Conservation (phyloP, 2,113 vertebrate species). For the Melozone crissalis region DNA sequence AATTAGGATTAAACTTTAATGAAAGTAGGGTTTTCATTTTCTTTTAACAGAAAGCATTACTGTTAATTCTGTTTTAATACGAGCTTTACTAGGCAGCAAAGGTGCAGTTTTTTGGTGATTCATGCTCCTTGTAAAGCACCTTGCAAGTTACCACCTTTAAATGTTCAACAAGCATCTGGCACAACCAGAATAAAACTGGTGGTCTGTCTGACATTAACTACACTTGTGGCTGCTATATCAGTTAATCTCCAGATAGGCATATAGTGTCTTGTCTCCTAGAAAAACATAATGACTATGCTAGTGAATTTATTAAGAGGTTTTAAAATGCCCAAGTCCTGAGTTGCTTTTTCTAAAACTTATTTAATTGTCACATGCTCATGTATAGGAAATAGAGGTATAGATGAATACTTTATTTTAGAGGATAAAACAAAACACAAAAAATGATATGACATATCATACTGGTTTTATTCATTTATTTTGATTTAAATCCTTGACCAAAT, state of each 20-base stretch:
- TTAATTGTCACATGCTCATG: background rate
- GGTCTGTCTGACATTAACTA: background rate
- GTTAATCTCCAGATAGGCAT: background rate
- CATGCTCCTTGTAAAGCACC: background rate
- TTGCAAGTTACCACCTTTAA: background rate
- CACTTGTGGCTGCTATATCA: background rate
- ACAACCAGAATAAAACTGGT: background rate
- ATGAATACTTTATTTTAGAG: background rate
- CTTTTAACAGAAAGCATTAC: background rate
- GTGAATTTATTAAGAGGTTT: background rate
- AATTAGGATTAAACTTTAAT: background rate
- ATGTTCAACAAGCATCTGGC: background rate
- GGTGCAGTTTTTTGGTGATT: background rate
- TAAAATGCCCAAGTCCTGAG: rapidly evolving
- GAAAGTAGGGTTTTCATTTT: background rate
- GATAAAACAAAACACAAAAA: background rate
- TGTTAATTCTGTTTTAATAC: background rate
- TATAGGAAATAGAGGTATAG: background rate
- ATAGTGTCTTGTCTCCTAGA: background rate
- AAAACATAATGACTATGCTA: background rate
- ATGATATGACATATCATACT: background rate
- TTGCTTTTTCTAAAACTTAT: background rate
- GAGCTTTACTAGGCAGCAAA: background rate
- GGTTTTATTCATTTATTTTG: background rate
- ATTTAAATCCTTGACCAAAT: background rate